A percentile compares a stretch with the other conserved stretches of the same genome.
Conservation (phyloP, 2,888 invertebrate genomes). For the Corbicula japonica region DNA sequence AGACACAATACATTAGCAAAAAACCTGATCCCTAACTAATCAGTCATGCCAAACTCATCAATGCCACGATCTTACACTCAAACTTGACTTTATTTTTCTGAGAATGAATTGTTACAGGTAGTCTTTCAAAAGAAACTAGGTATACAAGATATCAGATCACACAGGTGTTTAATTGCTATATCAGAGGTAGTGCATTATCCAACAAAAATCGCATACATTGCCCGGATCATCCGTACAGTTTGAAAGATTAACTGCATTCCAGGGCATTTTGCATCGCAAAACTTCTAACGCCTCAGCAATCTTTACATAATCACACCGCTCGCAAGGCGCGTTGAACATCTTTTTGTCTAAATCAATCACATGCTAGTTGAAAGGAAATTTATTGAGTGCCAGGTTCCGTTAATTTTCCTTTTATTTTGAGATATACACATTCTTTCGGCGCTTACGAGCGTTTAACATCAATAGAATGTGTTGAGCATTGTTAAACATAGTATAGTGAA, state of each 20-base stretch:
- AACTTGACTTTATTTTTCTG: not conserved
- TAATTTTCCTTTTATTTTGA: slow-evolving; percentile 9
- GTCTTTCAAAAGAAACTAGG: too few relatives aligned
- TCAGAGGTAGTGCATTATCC: slow-evolving; percentile 18
- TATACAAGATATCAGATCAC: slow-evolving; percentile 2
- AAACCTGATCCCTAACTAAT: not conserved
- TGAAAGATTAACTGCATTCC: slow-evolving; percentile 53
- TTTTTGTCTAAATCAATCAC: slow-evolving; percentile 23
- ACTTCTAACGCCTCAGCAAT: slow-evolving; percentile 12
- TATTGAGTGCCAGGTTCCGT: slow-evolving; percentile 18
- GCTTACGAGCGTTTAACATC: too few relatives aligned
- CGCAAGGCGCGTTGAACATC: slow-evolving; percentile 9
- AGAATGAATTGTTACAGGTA: too few relatives aligned
- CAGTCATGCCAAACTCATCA: slow-evolving; percentile 1
- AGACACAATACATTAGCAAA: slow-evolving; percentile 9
- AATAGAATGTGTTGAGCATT: too few relatives aligned
- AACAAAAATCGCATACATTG: slow-evolving; percentile 3
- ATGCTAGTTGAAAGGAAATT: slow-evolving; percentile 8
- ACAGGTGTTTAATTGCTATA: slow-evolving; percentile 40
- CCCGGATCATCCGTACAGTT: slow-evolving; percentile 27
- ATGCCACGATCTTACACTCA: not conserved
- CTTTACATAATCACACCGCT: slow-evolving; percentile 23
- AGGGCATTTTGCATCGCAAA: slow-evolving; percentile 24
- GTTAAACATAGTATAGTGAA: too few relatives aligned
- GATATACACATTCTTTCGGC: slow-evolving; percentile 11